These are phyloP conservation scores for Ceyx cyanopectus DNA, from an alignment of 2,113 vertebrate genomes.

Conservation along the genomic window DNA sequence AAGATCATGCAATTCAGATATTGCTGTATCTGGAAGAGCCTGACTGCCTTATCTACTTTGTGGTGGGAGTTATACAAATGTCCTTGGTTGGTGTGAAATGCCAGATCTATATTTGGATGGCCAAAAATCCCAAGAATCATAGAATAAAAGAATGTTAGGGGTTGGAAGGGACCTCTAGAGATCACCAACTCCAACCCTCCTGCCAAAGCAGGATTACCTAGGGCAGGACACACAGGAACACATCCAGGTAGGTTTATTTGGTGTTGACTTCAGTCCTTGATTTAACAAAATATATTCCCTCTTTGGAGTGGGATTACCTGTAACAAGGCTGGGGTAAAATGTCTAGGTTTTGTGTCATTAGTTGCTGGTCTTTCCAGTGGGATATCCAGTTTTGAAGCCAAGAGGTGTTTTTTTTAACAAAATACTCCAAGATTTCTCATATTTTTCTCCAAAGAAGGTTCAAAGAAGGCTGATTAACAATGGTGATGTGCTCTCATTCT, in stretches of 20 bases:
- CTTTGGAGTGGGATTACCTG: background rate
- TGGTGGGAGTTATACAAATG: background rate
- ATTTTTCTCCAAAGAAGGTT: conserved; percentile 34
- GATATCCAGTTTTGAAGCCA: conserved; percentile 26
- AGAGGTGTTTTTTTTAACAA: background rate
- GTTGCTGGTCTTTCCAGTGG: background rate
- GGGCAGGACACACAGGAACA: too few relatives aligned
- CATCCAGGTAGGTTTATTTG: background rate
- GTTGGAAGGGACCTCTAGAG: too few relatives aligned
- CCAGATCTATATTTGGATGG: background rate
- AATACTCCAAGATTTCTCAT: conserved; percentile 7
- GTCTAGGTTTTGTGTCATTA: background rate
- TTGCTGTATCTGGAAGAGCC: background rate
- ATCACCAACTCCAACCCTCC: too few relatives aligned
- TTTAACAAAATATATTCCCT: background rate
- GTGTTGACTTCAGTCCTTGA: background rate
- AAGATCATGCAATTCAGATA: background rate
- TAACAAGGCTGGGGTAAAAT: fast-evolving
- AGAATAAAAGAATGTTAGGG: too few relatives aligned
- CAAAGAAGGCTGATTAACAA: conserved; percentile 40
- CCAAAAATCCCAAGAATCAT: background rate
- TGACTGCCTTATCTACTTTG: background rate
- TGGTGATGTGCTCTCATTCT: background rate
- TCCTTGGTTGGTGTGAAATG: background rate
- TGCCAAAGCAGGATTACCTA: too few relatives aligned